phyloP scores from a whole-genome alignment of 2,797 vertebrate genomes.

The Esox lucius region DNA sequence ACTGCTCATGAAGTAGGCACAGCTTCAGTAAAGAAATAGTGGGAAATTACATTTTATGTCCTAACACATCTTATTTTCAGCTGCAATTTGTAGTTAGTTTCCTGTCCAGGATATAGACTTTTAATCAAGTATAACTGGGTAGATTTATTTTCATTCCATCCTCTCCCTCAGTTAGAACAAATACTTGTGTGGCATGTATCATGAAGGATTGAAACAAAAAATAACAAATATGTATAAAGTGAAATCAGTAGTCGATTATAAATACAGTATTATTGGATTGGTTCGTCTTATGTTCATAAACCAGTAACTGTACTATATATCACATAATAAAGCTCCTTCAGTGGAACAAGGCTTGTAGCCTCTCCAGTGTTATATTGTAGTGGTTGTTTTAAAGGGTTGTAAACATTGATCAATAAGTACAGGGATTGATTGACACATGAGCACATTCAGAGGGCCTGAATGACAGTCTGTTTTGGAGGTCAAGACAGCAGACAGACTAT shows the following conservation, averaged over 20 bases:
- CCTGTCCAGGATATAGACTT: not conserved
- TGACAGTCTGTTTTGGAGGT: conserved; percentile 25
- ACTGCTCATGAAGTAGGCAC: not conserved
- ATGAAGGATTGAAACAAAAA: conserved; percentile 8
- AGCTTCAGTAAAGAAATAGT: not conserved
- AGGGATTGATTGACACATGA: conserved; percentile 69
- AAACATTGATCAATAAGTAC: conserved; percentile 74
- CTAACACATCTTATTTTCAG: not conserved
- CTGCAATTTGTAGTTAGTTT: not conserved
- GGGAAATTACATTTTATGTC: not conserved
- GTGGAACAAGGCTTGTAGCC: conserved; percentile 15
- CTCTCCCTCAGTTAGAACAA: conserved; percentile 3
- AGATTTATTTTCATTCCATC: not conserved
- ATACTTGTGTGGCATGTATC: conserved; percentile 14
- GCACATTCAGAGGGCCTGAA: conserved; percentile 1
- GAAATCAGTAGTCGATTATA: conserved; percentile 2
- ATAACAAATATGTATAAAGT: conserved; percentile 25
- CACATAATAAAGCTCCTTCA: not conserved
- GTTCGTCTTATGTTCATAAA: conserved; percentile 3
- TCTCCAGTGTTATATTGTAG: conserved; percentile 12
- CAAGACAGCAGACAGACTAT: not conserved
- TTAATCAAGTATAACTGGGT: not conserved
- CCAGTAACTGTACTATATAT: conserved; percentile 3
- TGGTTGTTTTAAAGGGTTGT: conserved; percentile 51
- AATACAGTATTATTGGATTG: conserved; percentile 2